These are phyloP conservation scores for Paradoxurus hermaphroditus DNA, from an alignment of 2,113 vertebrate genomes.

Conservation along the genomic window DNA sequence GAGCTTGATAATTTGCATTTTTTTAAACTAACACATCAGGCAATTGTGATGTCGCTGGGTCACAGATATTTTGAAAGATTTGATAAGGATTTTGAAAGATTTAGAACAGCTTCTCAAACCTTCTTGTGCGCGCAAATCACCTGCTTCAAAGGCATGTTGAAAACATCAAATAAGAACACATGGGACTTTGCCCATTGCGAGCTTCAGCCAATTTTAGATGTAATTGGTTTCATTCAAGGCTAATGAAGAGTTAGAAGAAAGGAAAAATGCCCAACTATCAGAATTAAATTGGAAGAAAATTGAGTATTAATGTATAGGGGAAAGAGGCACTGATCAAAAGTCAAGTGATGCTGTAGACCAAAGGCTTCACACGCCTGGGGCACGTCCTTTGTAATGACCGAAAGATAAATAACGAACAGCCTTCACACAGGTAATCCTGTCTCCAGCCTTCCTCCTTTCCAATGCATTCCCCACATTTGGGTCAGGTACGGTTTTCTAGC, in stretches of 20 bases:
- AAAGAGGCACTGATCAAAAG: not conserved
- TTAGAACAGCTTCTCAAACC: not conserved
- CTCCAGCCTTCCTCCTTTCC: not conserved
- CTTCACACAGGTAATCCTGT: too few species aligned
- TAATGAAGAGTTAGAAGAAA: not conserved
- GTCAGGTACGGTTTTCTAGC: not conserved
- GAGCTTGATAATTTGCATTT: not conserved
- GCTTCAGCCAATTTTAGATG: not conserved
- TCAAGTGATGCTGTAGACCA: not conserved
- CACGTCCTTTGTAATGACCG: accelerated
- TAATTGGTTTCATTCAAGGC: not conserved
- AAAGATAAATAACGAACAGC: not conserved
- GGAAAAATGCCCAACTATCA: not conserved
- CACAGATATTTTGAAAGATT: not conserved
- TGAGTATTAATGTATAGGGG: not conserved
- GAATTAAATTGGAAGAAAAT: not conserved
- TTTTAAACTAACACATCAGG: not conserved
- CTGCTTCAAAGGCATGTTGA: not conserved
- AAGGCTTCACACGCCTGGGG: not conserved
- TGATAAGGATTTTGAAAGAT: not conserved
- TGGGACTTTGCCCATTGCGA: not conserved
- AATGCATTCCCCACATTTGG: not conserved
- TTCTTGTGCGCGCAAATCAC: not conserved
- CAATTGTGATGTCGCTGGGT: too few species aligned
- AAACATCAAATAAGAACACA: not conserved